Conservation (phyloP, 1,140 invertebrate species). For the Oreohelix idahoensis region DNA sequence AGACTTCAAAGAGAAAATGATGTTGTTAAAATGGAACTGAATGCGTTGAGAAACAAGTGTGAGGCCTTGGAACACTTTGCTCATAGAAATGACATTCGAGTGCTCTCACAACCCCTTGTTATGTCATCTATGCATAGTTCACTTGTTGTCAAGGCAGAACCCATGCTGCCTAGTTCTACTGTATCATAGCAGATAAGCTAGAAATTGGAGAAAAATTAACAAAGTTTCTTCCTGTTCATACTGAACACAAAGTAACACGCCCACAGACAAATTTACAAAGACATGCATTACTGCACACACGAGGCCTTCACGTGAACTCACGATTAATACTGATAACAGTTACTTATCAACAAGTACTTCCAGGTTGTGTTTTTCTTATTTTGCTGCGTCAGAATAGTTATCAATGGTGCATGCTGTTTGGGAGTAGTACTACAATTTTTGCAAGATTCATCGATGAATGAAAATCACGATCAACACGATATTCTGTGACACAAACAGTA, state of each 20-base stretch:
- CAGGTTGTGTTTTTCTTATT: constrained; percentile 15
- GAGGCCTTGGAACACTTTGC: constrained; percentile 67
- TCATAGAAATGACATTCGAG: constrained; percentile 61
- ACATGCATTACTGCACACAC: not conserved
- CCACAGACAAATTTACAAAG: not conserved
- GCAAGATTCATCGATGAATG: no score
- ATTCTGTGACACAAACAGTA: no score
- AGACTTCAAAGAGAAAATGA: constrained; percentile 67
- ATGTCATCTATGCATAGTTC: constrained; percentile 50
- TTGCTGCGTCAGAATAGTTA: no score
- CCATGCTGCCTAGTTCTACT: constrained; percentile 36
- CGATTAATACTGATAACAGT: not conserved
- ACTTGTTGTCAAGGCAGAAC: constrained; percentile 59
- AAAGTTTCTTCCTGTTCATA: constrained; percentile 4
- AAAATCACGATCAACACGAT: no score
- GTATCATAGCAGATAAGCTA: constrained; percentile 17
- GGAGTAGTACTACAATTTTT: no score
- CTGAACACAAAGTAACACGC: not conserved
- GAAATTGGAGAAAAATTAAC: not conserved
- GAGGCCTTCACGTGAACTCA: constrained; percentile 18
- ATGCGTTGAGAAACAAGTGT: constrained; percentile 65
- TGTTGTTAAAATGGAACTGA: constrained; percentile 69
- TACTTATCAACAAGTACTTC: constrained; percentile 18
- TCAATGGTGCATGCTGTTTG: no score
- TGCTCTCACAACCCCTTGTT: constrained; percentile 48